Evolutionary conservation across 53 echinoderm and acorn worm species (phyloP).

Genomic region (Antedon mediterranea): DNA sequence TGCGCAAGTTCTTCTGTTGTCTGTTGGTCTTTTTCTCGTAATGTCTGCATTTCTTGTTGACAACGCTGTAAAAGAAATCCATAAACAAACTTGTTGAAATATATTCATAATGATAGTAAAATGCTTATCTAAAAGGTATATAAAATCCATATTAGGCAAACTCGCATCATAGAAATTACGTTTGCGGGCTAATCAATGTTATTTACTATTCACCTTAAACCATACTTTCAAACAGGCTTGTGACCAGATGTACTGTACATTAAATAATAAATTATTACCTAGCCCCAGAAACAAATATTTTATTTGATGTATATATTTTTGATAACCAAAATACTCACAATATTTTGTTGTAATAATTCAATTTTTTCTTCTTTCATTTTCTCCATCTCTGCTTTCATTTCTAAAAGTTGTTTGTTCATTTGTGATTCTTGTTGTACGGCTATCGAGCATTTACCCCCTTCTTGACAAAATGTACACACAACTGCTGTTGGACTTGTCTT

Average conservation of each 20-base stretch:
- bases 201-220: no score
- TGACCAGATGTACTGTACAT: no score
- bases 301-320: no score
- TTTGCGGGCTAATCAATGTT: no score
- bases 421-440: neutral
- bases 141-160: no score
- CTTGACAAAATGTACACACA: neutral
- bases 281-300: no score
- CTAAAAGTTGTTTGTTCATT: constrained; percentile 49
- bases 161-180: no score
- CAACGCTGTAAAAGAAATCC: constrained; percentile 31
- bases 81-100: no score
- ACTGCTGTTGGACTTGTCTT: constrained; percentile 52
- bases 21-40: constrained; percentile 52
- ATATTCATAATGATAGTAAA: no score
- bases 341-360: constrained; percentile 71
- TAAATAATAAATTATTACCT: no score
- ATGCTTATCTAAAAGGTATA: no score
- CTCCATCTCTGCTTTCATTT: constrained; percentile 57
- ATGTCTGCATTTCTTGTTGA: constrained; percentile 78
- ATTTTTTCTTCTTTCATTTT: constrained; percentile 74
- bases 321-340: constrained; percentile 52
- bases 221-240: no score
- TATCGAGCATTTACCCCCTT: neutral
- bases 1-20: constrained; percentile 54